Percentiles rank a stretch among this genome's conserved stretches.
Evolutionary conservation across 1,140 invertebrate species (phyloP).

Genomic region (Chymomyza costata): DNA sequence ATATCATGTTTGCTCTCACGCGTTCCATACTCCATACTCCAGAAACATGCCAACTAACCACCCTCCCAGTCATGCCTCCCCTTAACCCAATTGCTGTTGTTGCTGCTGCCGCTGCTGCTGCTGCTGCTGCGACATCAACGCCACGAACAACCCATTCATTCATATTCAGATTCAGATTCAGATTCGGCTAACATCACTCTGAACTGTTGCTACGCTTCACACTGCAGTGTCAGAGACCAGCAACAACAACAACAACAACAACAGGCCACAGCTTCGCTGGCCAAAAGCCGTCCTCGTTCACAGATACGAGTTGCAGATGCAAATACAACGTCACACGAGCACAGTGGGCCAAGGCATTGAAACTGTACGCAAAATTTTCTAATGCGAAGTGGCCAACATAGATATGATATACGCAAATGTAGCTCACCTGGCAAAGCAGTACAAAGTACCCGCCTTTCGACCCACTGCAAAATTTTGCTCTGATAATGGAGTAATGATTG

Average conservation of each 20-base stretch:
- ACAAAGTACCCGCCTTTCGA: conserved; percentile 81
- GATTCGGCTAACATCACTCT: conserved; percentile 33
- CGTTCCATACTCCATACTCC: conserved; percentile 8
- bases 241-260: no score
- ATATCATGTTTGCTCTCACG: conserved; percentile 35
- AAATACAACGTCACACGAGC: no score
- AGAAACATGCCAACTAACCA: conserved; percentile 17
- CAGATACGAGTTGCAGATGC: no score
- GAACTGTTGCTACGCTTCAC: conserved; percentile 18
- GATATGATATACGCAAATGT: conserved; percentile 84
- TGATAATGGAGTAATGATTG: conserved; percentile 98
- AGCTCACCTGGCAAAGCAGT: conserved; percentile 80
- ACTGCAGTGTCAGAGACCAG: no score
- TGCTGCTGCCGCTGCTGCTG: neutral
- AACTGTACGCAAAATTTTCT: no score
- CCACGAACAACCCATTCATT: conserved; percentile 33
- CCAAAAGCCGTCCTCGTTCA: no score
- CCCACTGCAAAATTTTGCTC: conserved; percentile 91
- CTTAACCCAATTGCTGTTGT: neutral
- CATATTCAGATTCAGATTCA: conserved; percentile 37
- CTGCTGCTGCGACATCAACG: conserved; percentile 33
- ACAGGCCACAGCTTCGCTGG: no score
- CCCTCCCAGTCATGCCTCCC: neutral
- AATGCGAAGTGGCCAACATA: conserved; percentile 96
- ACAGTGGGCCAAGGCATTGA: no score